Conservation (phyloP, 2,797 vertebrate species). For the Gymnothorax javanicus region DNA sequence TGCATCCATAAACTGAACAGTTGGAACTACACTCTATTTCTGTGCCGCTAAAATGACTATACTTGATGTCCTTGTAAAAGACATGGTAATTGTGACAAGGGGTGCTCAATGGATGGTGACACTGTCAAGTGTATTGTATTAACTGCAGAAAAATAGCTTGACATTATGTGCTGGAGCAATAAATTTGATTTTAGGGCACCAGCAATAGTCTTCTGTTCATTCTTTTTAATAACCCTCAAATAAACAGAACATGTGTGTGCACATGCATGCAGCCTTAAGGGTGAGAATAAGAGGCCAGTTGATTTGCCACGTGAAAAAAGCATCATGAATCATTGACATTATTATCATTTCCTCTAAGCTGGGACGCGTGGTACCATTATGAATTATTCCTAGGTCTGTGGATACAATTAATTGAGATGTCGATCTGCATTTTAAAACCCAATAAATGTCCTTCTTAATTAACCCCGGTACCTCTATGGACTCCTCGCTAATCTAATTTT, state of each 20-base stretch:
- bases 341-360: background rate
- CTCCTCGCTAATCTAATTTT: background rate
- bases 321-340: background rate
- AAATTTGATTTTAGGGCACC: background rate
- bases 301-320: background rate
- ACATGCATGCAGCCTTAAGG: background rate
- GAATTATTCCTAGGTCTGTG: background rate
- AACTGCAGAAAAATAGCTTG: background rate
- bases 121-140: background rate
- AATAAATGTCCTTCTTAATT: background rate
- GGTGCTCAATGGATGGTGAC: background rate
- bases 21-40: background rate
- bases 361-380: background rate
- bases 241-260: background rate
- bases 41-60: background rate
- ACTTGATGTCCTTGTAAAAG: background rate
- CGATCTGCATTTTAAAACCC: slow-evolving; percentile 10
- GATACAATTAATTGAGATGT: background rate
- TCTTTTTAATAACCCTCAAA: background rate
- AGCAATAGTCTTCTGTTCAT: background rate
- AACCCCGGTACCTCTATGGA: background rate
- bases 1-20: too few species aligned
- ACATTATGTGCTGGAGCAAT: background rate
- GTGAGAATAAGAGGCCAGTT: background rate
- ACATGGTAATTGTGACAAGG: background rate